These are phyloP conservation scores for Eugnorisma glareosa DNA, from an alignment of 2,888 invertebrate species.

Conservation along the genomic window DNA sequence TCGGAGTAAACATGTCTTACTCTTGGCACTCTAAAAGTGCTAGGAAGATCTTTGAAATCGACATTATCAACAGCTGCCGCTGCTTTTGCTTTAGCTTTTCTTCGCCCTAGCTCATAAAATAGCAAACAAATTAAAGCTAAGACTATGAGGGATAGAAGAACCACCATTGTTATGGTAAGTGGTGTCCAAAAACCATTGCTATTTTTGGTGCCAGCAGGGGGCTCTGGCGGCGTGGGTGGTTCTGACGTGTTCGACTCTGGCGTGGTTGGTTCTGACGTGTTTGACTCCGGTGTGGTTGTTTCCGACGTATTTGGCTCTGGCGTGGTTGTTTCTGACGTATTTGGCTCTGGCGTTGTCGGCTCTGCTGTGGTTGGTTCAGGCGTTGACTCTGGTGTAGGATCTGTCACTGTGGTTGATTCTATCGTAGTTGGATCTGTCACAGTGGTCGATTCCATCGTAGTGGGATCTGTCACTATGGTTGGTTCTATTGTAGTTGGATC, in stretches of 20 bases:
- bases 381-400: background rate
- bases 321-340: background rate
- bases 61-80: slow-evolving; percentile 15
- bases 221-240: background rate
- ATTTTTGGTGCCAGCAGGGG: slow-evolving; percentile 2
- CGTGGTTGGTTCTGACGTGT: background rate
- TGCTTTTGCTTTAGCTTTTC: slow-evolving; percentile 44
- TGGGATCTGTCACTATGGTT: too few relatives aligned
- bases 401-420: too few relatives aligned
- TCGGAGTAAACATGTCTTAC: slow-evolving; percentile 54
- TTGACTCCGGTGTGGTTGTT: background rate
- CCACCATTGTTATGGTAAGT: slow-evolving; percentile 63
- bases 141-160: slow-evolving; percentile 56
- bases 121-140: slow-evolving; percentile 53
- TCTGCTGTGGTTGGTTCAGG: background rate
- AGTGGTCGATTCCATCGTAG: background rate
- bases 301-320: background rate
- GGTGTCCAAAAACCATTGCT: slow-evolving; percentile 64
- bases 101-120: slow-evolving; percentile 64
- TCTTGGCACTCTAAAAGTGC: slow-evolving; percentile 58
- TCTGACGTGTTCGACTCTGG: too few relatives aligned
- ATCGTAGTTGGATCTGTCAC: too few relatives aligned
- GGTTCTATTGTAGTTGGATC: too few relatives aligned
- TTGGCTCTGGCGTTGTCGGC: background rate
- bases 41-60: slow-evolving; percentile 41